Conservation (phyloP, 1,140 invertebrate species). For the Yoshiicerus persimilis region DNA sequence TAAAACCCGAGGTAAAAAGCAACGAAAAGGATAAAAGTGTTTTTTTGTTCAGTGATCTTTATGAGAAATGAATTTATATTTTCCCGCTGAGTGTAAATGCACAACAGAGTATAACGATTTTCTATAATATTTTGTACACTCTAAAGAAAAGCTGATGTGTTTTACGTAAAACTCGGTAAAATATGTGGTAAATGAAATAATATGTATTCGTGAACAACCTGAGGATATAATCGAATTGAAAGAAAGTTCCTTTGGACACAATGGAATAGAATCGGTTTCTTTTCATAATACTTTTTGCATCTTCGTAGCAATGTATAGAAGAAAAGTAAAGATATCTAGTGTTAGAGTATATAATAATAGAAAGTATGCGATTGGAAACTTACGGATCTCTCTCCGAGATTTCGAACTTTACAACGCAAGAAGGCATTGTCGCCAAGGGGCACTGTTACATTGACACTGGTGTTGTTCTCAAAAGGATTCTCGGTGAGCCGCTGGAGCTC, state of each 20-base stretch:
- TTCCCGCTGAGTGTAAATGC: not conserved
- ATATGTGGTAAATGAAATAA: not conserved
- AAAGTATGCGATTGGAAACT: constrained; percentile 41
- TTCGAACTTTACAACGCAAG: constrained; percentile 57
- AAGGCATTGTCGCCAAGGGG: constrained; percentile 57
- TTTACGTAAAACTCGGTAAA: no score
- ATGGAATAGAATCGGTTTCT: not conserved
- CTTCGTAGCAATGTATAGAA: no score
- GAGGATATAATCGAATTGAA: not conserved
- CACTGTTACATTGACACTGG: constrained; percentile 56
- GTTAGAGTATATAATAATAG: not conserved
- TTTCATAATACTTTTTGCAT: no score
- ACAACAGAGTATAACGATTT: not conserved
- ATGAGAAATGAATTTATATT: not conserved
- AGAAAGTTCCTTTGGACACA: not conserved
- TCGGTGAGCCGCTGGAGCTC: constrained; percentile 50
- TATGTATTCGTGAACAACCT: not conserved
- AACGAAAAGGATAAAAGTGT: not conserved
- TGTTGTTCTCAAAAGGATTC: constrained; percentile 53
- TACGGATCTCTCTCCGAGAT: constrained; percentile 59
- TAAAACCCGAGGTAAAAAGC: not conserved
- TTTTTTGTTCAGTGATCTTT: constrained; percentile 5
- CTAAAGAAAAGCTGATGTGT: no score
- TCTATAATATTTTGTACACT: not conserved
- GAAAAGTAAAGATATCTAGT: no score